Percentiles rank a stretch among this genome's conserved stretches.
Evolutionary conservation across 2,113 vertebrate genomes (phyloP).

Genomic region (Cryptotis parvus): DNA sequence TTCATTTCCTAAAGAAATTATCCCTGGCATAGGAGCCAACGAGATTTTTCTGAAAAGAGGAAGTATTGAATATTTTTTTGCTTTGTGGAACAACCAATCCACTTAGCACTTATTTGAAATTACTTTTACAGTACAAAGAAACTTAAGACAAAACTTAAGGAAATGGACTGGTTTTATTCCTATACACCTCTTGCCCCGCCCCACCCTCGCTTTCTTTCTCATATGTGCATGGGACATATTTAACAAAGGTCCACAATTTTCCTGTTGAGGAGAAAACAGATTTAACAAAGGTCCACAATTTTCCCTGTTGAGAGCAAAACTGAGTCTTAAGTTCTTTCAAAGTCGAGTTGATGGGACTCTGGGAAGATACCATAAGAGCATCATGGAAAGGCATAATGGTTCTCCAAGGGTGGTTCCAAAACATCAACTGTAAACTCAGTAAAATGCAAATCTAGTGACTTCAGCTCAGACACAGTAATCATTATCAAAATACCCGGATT

Average conservation of each 20-base stretch:
- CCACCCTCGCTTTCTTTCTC: too few species aligned
- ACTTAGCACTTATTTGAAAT: not conserved
- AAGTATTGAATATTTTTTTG: not conserved
- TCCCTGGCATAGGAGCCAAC: fast-evolving
- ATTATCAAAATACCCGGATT: not conserved
- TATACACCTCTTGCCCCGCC: too few species aligned
- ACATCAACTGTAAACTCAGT: not conserved
- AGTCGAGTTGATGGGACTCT: not conserved
- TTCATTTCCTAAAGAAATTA: not conserved
- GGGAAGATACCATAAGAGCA: not conserved
- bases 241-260: too few species aligned
- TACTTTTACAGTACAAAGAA: not conserved
- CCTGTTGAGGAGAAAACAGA: not conserved
- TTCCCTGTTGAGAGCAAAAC: not conserved
- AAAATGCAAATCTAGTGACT: not conserved
- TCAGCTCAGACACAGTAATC: not conserved
- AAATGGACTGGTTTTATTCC: too few species aligned
- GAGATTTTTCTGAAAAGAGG: not conserved
- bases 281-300: too few species aligned
- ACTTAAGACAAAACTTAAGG: too few species aligned
- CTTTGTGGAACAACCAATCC: not conserved
- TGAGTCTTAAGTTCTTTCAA: not conserved
- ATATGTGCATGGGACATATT: too few species aligned
- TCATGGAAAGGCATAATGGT: not conserved
- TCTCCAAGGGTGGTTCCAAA: not conserved